phyloP scores from a whole-genome alignment of 2,113 vertebrate genomes.

The Rhodinocichla rosea region DNA sequence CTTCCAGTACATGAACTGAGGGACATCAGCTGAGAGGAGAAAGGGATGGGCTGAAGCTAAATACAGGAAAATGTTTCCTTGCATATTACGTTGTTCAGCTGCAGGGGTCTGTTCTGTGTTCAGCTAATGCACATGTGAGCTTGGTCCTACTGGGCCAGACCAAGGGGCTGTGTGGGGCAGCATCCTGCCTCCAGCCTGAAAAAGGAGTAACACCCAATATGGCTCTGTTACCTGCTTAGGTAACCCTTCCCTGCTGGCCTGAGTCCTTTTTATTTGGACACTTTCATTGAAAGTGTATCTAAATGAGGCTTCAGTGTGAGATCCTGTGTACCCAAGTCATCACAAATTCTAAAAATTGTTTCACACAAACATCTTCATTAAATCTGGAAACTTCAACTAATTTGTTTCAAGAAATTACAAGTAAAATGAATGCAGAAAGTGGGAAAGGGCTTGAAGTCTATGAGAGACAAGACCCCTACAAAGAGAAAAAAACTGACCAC shows the following conservation, averaged over 20 bases:
- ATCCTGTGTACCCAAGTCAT: not conserved
- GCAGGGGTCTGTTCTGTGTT: not conserved
- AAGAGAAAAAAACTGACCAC: not conserved
- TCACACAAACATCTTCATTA: not conserved
- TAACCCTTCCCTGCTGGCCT: not conserved
- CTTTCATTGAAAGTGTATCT: not conserved
- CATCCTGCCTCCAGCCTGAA: not conserved
- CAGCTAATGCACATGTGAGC: not conserved
- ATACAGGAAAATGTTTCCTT: not conserved
- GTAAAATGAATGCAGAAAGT: not conserved
- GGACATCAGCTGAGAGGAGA: not conserved
- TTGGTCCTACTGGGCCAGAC: not conserved
- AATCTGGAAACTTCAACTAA: not conserved
- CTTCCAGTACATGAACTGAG: not conserved
- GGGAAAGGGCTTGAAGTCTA: not conserved
- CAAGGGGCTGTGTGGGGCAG: not conserved
- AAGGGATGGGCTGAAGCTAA: not conserved
- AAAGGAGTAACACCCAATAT: not conserved
- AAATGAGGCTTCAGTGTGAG: not conserved
- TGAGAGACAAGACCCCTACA: not conserved
- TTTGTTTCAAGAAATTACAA: not conserved
- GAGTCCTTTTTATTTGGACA: not conserved
- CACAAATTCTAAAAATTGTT: not conserved
- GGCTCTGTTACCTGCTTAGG: not conserved
- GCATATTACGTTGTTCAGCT: not conserved